Conservation (phyloP, 2,113 vertebrate genomes). For the Neodon shergylaensis region DNA sequence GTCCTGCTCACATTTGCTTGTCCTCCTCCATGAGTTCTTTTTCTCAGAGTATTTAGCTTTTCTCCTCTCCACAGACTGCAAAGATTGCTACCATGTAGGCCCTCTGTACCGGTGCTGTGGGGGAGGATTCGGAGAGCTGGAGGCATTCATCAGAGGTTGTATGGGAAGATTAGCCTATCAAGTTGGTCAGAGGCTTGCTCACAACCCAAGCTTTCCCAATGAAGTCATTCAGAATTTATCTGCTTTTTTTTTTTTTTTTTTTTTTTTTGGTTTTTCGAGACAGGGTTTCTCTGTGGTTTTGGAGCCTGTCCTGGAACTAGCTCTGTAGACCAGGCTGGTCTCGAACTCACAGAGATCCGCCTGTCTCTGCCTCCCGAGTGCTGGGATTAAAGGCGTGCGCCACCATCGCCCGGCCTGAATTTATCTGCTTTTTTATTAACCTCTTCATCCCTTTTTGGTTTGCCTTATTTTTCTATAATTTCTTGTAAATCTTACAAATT, state of each 20-base stretch:
- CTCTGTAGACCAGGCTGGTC: too few relatives aligned
- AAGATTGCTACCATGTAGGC: background rate
- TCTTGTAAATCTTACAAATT: conserved; percentile 40
- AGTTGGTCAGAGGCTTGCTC: conserved; percentile 14
- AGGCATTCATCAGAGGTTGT: conserved; percentile 16
- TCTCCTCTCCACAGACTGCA: background rate
- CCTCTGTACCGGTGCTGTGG: background rate
- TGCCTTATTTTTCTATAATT: conserved; percentile 44
- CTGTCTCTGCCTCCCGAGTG: too few relatives aligned
- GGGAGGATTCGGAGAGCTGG: background rate
- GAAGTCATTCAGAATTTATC: conserved; percentile 54
- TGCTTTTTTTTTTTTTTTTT: too few relatives aligned
- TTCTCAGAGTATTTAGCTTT: background rate
- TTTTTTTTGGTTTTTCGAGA: too few relatives aligned
- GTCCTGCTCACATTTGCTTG: background rate
- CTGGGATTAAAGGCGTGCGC: too few relatives aligned
- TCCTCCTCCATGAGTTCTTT: background rate
- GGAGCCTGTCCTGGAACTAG: too few relatives aligned
- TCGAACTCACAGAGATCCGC: too few relatives aligned
- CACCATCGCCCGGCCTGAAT: too few relatives aligned
- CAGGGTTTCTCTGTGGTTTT: too few relatives aligned
- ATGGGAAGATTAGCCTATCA: conserved; percentile 4
- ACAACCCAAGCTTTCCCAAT: conserved; percentile 12
- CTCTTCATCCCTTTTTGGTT: conserved; percentile 40
- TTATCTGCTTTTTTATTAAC: conserved; percentile 56